These are phyloP conservation scores for Meloidogyne floridensis DNA, from an alignment of 1,140 invertebrate species.

Conservation along the genomic window DNA sequence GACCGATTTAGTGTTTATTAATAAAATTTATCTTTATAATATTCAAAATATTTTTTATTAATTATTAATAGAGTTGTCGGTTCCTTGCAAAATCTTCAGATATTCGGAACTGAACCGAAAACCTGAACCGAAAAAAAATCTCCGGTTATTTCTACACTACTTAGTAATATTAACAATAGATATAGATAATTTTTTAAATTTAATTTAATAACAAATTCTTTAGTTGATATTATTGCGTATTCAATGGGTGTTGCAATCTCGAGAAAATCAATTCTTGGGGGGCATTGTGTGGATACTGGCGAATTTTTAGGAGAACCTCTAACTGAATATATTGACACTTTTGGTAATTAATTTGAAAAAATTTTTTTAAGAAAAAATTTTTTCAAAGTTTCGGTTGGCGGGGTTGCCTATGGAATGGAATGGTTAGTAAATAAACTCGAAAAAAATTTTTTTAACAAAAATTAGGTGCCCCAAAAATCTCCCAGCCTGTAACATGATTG, in stretches of 20 bases:
- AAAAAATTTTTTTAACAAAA: not conserved
- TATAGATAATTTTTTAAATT: too few relatives aligned
- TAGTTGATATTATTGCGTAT: constrained; percentile 38
- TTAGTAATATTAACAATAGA: too few relatives aligned
- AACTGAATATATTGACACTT: constrained; percentile 39
- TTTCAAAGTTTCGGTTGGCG: not conserved
- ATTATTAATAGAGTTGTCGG: too few relatives aligned
- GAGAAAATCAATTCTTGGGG: constrained; percentile 43
- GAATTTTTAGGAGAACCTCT: constrained; percentile 33
- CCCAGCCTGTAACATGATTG: constrained; percentile 24
- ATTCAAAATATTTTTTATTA: too few relatives aligned
- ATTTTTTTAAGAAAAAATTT: not conserved
- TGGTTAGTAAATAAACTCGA: not conserved
- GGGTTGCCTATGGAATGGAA: not conserved
- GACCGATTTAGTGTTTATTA: too few relatives aligned
- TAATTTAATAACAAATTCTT: not conserved
- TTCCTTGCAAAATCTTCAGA: too few relatives aligned
- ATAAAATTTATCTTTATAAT: too few relatives aligned
- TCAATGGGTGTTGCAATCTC: constrained; percentile 41
- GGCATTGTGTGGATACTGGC: constrained; percentile 38
- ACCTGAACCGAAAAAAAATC: too few relatives aligned
- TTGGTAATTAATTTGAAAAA: constrained; percentile 28
- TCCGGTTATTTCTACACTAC: too few relatives aligned
- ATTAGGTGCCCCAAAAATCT: not conserved
- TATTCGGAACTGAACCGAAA: too few relatives aligned